These are phyloP conservation scores for Solenopsis fugax DNA, from an alignment of 1,140 invertebrate species.

Conservation along the genomic window DNA sequence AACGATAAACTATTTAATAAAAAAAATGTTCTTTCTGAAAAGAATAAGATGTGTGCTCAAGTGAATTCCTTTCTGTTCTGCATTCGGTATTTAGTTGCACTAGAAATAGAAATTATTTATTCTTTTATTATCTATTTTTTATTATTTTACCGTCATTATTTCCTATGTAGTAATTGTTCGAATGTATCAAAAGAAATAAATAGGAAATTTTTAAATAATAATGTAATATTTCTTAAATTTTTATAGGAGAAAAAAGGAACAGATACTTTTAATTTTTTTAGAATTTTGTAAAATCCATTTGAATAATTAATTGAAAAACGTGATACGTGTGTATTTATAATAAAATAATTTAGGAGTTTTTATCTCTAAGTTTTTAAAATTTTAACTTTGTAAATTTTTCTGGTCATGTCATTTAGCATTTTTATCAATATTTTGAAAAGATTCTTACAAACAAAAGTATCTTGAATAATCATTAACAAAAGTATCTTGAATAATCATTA, in stretches of 20 bases:
- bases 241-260: background rate
- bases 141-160: background rate
- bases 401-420: background rate
- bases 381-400: background rate
- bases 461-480: background rate
- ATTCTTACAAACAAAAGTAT: background rate
- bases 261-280: background rate
- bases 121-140: too few relatives aligned
- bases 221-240: background rate
- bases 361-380: background rate
- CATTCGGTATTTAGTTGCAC: background rate
- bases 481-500: background rate
- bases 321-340: background rate
- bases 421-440: background rate
- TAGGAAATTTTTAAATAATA: background rate
- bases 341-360: background rate
- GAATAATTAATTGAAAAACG: background rate
- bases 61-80: conserved; percentile 13
- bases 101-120: background rate
- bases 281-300: background rate
- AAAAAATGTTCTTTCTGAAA: background rate
- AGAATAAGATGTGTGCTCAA: background rate
- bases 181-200: background rate
- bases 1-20: background rate
- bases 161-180: background rate